A percentile compares a stretch with the other conserved stretches of the same genome.
Conservation (phyloP, 2,113 vertebrate species). For the Centropus bengalensis region DNA sequence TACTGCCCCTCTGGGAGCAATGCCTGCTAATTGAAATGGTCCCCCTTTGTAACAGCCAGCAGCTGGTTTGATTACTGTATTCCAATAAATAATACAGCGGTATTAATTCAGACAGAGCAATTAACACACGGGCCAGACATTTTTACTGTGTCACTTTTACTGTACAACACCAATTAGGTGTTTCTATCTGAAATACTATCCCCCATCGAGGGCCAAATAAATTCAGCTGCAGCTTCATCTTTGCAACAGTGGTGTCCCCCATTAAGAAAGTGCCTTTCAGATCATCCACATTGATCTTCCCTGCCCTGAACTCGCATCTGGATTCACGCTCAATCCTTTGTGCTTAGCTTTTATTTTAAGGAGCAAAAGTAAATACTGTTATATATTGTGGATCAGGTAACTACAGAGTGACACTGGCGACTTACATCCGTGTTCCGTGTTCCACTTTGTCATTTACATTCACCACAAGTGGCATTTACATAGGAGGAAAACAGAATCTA, state of each 20-base stretch:
- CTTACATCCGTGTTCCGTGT: neutral
- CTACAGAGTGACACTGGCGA: neutral
- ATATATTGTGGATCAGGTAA: neutral
- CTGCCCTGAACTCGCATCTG: neutral
- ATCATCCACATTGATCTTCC: neutral
- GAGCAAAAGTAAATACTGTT: neutral
- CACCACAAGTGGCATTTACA: neutral
- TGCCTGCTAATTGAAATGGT: constrained; percentile 65
- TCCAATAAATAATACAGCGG: constrained; percentile 67
- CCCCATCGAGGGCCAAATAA: constrained; percentile 55
- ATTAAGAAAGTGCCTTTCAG: constrained; percentile 17
- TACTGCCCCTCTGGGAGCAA: constrained; percentile 66
- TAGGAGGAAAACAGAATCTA: neutral
- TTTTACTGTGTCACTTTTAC: constrained; percentile 62
- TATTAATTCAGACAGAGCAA: constrained; percentile 76
- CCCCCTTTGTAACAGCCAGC: constrained; percentile 50
- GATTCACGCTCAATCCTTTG: neutral
- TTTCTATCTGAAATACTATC: constrained; percentile 65
- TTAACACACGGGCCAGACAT: constrained; percentile 71
- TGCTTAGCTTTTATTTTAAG: neutral
- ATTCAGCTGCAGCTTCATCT: constrained; percentile 43
- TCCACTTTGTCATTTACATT: neutral
- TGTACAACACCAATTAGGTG: constrained; percentile 58
- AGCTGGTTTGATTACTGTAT: constrained; percentile 64
- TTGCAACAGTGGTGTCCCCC: constrained; percentile 28